Evolutionary conservation across 2,888 invertebrate genomes (phyloP).

Genomic region (Fissipunctia ypsillon): DNA sequence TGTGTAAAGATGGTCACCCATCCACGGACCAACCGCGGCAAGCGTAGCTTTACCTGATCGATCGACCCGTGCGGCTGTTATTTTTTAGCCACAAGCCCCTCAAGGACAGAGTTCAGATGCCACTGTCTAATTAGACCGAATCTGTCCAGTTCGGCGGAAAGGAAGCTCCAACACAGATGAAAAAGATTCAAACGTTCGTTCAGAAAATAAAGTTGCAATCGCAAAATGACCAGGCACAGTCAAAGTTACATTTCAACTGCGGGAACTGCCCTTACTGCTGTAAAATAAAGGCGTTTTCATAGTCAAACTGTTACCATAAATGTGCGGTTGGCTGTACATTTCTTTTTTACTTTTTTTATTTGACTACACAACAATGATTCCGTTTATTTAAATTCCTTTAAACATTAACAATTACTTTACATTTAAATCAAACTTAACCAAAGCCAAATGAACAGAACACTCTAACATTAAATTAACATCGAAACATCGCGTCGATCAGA

Average conservation of each 20-base stretch:
- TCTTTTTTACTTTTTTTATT: not conserved
- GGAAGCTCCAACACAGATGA: not conserved
- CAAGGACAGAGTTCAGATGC: no score
- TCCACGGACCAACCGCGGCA: no score
- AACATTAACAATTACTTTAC: not conserved
- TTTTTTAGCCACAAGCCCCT: no score
- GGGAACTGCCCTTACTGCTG: not conserved
- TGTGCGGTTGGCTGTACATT: not conserved
- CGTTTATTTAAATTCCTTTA: no score
- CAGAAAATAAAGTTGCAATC: not conserved
- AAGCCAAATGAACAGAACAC: conserved; percentile 12
- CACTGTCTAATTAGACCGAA: not conserved
- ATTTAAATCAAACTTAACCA: not conserved
- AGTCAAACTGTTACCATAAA: not conserved
- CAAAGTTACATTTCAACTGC: not conserved
- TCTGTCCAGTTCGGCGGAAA: not conserved
- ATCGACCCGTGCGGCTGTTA: no score
- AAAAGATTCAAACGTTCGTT: not conserved
- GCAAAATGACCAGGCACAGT: not conserved
- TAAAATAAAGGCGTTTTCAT: no score
- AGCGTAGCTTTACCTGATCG: no score
- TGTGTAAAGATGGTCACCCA: no score
- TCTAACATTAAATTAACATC: conserved; percentile 26
- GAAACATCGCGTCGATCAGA: conserved; percentile 25
- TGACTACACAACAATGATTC: not conserved